Conservation (phyloP, 35 echinoderm and acorn worm genomes). For the Strongylocentrotus purpuratus region DNA sequence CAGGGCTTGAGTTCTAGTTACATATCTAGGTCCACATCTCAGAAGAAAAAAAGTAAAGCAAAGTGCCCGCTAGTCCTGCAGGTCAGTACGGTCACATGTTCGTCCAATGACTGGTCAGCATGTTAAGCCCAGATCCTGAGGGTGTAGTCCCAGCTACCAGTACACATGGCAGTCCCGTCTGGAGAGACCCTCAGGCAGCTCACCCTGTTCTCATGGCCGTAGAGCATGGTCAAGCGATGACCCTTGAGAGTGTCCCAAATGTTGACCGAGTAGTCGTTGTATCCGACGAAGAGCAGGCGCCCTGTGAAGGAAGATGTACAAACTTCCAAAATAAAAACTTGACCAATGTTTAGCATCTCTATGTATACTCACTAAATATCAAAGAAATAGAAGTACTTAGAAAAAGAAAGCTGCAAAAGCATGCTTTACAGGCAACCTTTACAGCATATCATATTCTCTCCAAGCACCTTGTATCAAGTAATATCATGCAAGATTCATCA, state of each 20-base stretch:
- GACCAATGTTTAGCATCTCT: not conserved
- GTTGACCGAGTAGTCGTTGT: conserved; percentile 98
- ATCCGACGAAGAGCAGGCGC: conserved; percentile 90
- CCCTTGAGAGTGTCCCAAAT: conserved; percentile 99
- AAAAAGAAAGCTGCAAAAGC: not conserved
- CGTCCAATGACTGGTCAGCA: not conserved
- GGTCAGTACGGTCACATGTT: not conserved
- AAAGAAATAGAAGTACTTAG: not conserved
- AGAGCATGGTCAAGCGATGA: conserved; percentile 86
- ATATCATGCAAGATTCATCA: too few species aligned
- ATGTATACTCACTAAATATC: not conserved
- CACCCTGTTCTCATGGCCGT: conserved; percentile 96
- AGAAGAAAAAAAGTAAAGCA: not conserved
- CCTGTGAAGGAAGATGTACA: conserved; percentile 57
- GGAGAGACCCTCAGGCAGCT: conserved; percentile 94
- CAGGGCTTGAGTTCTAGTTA: too few species aligned
- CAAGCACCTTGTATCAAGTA: too few species aligned
- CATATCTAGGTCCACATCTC: not conserved
- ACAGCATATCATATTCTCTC: too few species aligned
- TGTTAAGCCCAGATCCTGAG: conserved; percentile 84
- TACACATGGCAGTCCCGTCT: conserved; percentile 96
- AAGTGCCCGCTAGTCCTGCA: not conserved
- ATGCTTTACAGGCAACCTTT: too few species aligned
- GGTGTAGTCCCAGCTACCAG: conserved; percentile 99
- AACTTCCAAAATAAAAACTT: not conserved